Base-by-base conservation (phyloP, 2,113 vertebrate species). In the Pseudorhombus dupliciocellatus region DNA sequence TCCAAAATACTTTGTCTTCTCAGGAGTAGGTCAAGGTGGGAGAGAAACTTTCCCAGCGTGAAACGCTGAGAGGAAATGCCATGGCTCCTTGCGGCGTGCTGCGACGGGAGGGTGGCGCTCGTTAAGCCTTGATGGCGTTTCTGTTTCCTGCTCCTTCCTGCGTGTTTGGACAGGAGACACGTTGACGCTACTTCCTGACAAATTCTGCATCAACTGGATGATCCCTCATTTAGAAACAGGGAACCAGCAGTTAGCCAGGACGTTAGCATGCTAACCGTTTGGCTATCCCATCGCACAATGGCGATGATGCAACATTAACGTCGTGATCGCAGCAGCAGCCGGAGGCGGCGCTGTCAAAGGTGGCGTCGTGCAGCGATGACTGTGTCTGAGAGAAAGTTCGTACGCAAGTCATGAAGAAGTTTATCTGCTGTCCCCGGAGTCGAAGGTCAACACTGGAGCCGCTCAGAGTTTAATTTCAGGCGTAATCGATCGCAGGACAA, bases 1-100 rank as follows among this genome's bases (percentile, higher is more conserved):
- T 52, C 30, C 21, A 24, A 26, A 54, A 66, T n/a, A 52, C 21
- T 20, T 16, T 1, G 20, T 34, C 20, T 30, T 28, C 14, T 21
- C 18, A 11, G 1, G 50, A 66, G 30, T n/a, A 26, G 64, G 64
- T 66, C 64, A 54, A 40, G 50, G 63, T 53, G 50, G 50, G 12
- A 24, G 30, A 53, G 31, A 26, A 64, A 59, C 44, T 31, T 64
- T 37, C 24, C 31, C 44, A 64, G 22, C 8, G 14, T 10, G n/a
- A 46, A 46, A 46, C 16, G 16, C 8, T 18, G 42, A 51, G 44
- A 2, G 18, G 20, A 52, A 7, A 18, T 7, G 30, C 25, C 63
- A 65, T 2, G 31, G 3, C 48, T 63, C 61, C 25, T 1, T 12
- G 63, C 20, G 54, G 52, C 40, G 50, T 54, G 48, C 48, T 31